phyloP scores from a whole-genome alignment of 2,888 invertebrate species.

The Aleiodes leptofemur region DNA sequence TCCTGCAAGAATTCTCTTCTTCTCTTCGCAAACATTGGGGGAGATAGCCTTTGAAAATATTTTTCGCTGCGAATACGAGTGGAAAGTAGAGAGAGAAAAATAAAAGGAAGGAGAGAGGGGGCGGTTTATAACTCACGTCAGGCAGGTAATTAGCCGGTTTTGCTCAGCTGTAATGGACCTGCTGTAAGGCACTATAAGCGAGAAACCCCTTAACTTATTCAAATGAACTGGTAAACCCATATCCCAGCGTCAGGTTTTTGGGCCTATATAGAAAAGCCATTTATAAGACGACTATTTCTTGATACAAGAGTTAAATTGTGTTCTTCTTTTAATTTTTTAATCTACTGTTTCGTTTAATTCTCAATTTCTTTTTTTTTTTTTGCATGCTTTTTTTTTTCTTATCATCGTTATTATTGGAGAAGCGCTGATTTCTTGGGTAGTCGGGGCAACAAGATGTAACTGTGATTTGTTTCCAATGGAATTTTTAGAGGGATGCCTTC shows the following conservation, averaged over 20 bases:
- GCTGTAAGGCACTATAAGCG: constrained; percentile 70
- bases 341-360: constrained; percentile 41
- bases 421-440: background rate
- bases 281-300: constrained; percentile 73
- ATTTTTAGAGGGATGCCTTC: constrained; percentile 58
- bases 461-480: constrained; percentile 67
- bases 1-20: constrained; percentile 40
- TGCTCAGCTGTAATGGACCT: constrained; percentile 75
- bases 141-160: constrained; percentile 75
- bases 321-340: constrained; percentile 54
- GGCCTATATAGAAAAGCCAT: constrained; percentile 75
- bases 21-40: constrained; percentile 64
- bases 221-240: constrained; percentile 75
- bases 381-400: constrained; percentile 22
- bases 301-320: constrained; percentile 34
- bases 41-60: constrained; percentile 63
- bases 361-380: constrained; percentile 32
- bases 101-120: constrained; percentile 45
- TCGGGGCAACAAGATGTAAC: constrained; percentile 9
- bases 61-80: constrained; percentile 50
- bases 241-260: constrained; percentile 69
- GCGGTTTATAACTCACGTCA: constrained; percentile 75
- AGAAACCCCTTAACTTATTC: constrained; percentile 74
- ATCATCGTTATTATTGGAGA: constrained; percentile 11
- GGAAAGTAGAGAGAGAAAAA: constrained; percentile 51